These are phyloP conservation scores for Ctenicera cuprea DNA, from an alignment of 2,888 invertebrate species.

Conservation along the genomic window DNA sequence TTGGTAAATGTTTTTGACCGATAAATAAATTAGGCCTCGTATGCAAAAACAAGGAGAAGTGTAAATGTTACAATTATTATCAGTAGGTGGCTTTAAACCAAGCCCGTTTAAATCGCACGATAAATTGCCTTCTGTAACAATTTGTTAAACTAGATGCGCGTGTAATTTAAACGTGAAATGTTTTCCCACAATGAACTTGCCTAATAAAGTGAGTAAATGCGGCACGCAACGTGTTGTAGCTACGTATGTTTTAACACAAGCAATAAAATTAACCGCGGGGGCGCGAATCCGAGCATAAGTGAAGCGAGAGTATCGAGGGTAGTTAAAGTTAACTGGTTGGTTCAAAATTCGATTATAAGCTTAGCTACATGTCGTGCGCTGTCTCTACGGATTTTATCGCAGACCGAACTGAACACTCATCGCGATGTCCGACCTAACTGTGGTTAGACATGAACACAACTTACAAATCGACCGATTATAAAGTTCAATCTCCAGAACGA, in stretches of 20 bases:
- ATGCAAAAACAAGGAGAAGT: background rate
- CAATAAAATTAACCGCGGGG: constrained; percentile 68
- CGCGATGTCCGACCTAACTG: constrained; percentile 59
- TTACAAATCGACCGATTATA: constrained; percentile 33
- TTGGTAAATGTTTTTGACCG: too few relatives aligned
- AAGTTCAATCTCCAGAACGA: constrained; percentile 1
- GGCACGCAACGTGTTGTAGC: constrained; percentile 56
- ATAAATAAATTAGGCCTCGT: background rate
- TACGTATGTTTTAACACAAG: constrained; percentile 62
- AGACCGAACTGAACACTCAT: constrained; percentile 62
- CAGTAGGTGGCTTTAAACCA: background rate
- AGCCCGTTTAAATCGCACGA: constrained; percentile 43
- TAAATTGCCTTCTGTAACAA: constrained; percentile 48
- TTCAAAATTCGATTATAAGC: constrained; percentile 60
- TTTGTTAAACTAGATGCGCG: constrained; percentile 54
- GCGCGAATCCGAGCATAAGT: constrained; percentile 59
- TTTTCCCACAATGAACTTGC: constrained; percentile 58
- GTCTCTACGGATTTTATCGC: constrained; percentile 59
- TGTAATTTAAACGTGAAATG: constrained; percentile 55
- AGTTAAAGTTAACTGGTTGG: constrained; percentile 59
- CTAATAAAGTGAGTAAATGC: constrained; percentile 59
- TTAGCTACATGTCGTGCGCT: constrained; percentile 57
- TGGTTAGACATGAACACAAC: constrained; percentile 58
- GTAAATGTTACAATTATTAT: constrained; percentile 1
- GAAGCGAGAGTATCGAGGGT: constrained; percentile 53